phyloP scores from a whole-genome alignment of 2,797 vertebrate genomes.

The Lacerta agilis region DNA sequence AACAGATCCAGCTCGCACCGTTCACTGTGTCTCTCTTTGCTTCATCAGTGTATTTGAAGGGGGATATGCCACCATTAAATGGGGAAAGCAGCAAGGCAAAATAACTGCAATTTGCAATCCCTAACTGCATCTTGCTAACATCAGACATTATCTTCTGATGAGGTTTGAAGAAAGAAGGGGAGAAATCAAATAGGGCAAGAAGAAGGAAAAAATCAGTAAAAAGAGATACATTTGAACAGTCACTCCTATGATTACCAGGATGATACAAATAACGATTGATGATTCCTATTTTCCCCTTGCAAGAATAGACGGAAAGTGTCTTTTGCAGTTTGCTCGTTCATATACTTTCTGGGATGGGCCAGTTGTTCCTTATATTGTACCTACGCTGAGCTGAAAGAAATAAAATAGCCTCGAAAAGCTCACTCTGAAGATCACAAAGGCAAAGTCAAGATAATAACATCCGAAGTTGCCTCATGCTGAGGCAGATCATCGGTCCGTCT shows the following conservation, averaged over 20 bases:
- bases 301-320: slow-evolving; percentile 28
- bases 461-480: not conserved
- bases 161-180: not conserved
- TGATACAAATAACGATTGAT: not conserved
- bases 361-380: not conserved
- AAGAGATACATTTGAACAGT: slow-evolving; percentile 23
- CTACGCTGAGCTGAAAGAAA: not conserved
- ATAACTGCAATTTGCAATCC: slow-evolving; percentile 38
- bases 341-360: not conserved
- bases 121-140: slow-evolving; percentile 26
- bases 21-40: not conserved
- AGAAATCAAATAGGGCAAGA: not conserved
- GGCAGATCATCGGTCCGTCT: too few relatives aligned
- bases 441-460: not conserved
- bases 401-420: not conserved
- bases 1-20: not conserved
- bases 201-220: slow-evolving; percentile 34
- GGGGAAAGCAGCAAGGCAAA: slow-evolving; percentile 19
- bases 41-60: slow-evolving; percentile 19
- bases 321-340: slow-evolving; percentile 6
- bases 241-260: slow-evolving; percentile 22
- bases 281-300: not conserved
- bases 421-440: not conserved
- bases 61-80: slow-evolving; percentile 23
- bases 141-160: slow-evolving; percentile 29